Evolutionary conservation across 1,140 invertebrate genomes (phyloP), one percentile per base, ranked within the genome.

Genomic region (Caenorhabditis remanei): DNA sequence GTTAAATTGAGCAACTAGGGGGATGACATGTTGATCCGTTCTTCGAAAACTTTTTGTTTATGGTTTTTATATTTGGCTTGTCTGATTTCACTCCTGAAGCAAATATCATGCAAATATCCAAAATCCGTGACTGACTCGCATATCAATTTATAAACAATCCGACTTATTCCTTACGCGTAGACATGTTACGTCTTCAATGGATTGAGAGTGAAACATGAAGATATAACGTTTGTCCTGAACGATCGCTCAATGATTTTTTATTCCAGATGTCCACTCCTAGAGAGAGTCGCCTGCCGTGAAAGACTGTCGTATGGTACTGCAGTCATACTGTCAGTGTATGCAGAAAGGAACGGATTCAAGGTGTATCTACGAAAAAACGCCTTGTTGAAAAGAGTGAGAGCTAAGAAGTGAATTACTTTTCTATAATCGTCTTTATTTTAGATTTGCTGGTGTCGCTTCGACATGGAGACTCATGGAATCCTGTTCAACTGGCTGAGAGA

Each of bases 261-360:
- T 79, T 79, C 14, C 71, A 79, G 71, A 79, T 79, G 71, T n/a
- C 7, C 43, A 24, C 13, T 43, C 6, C 32, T 79, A 46, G 46
- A 79, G 3, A 6, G 71, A 11, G n/a, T 79, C 4, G 43, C 71
- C 43, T 79, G 71, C 24, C 71, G 71, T 14, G 71, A 79, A 50
- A 79, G 71, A 79, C 19, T 79, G 71, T 79, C 71, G 19, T 79
- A 79, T 14, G 71, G 71, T 24, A 79, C 71, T 8, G 71, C 71
- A 0, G 40, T 79, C n/a, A 79, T 79, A 8, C n/a, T 79, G 9
- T 79, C 71, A 13, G 71, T 79, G n/a, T 79, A 79, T 19, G 71
- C 71, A 2, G 71, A 13, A 0, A n/a, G 71, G 53, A 50, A 14
- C 24, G 71, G 71, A 13, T 79, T 50, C 40, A 4, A 50, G 40